phyloP scores from a whole-genome alignment of 2,797 vertebrate genomes.

The Phataginus tetradactyla region DNA sequence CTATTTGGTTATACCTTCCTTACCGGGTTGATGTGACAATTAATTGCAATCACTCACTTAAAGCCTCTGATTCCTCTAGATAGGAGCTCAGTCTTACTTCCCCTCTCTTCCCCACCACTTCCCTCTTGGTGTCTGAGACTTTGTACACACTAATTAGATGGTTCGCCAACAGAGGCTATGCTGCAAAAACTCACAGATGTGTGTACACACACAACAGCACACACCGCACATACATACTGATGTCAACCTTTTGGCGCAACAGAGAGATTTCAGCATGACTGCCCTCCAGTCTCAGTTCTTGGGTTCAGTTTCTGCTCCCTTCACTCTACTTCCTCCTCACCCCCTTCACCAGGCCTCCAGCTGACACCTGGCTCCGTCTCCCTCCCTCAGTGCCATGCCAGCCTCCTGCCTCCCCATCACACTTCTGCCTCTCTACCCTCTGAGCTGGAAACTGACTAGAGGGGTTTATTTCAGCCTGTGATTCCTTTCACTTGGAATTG shows the following conservation, averaged over 20 bases:
- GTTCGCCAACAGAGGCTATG: neutral
- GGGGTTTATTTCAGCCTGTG: neutral
- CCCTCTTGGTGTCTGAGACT: neutral
- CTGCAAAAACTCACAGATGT: neutral
- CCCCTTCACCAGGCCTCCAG: neutral
- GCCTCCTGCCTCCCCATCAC: too few relatives aligned
- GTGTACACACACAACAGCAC: neutral
- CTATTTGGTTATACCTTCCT: neutral
- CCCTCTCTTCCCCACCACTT: neutral
- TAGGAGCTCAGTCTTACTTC: neutral
- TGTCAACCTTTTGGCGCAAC: neutral
- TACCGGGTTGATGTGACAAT: neutral
- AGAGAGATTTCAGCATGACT: neutral
- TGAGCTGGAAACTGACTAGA: neutral
- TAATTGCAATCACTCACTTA: too few relatives aligned
- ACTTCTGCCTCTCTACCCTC: too few relatives aligned
- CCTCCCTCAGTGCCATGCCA: neutral
- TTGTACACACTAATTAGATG: neutral
- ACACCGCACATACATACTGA: neutral
- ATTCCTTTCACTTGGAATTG: neutral
- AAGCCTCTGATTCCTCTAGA: neutral
- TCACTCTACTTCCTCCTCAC: neutral
- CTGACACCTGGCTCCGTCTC: rapidly evolving
- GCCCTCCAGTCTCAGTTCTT: neutral
- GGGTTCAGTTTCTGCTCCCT: neutral